Evolutionary conservation across 2,113 vertebrate species (phyloP), one percentile per base, ranked within the genome.

Genomic region (Campylomormyrus numenius): DNA sequence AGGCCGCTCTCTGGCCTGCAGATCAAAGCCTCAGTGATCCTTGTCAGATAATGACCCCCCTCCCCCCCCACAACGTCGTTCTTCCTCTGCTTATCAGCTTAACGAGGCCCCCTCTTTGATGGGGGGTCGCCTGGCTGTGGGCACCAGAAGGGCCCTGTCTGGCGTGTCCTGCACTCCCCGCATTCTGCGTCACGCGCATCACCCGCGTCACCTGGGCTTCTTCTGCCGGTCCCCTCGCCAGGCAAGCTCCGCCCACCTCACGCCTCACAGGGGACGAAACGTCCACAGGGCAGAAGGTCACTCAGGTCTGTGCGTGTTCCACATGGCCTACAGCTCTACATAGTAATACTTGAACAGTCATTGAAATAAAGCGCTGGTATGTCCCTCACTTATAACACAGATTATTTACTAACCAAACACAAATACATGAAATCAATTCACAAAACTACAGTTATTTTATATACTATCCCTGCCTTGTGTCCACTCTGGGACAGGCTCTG

Each of bases 11-110:
- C 94, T 90, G 93, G 77, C 90, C 92, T 42, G 17, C 85, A 94
- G 93, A 96, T 96, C 96, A 96, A 96, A 96, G 96, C 92, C 91
- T 91, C 0, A 89, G 93, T 93, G 94, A 95, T 95, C 91, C 93
- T 95, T 95, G 96, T 96, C 96, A 94, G 93, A 92, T 94, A 93
- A 94, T 95, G 94, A 49, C 93, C 94, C 93, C 94, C 94, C 94
- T 58, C 92, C 53, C 92, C 92, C 94, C 91, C 89, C 92, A 93
- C 95, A 92, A 91, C 88, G 92, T 94, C 94, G 94, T 94, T 91
- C 94, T 95, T 95, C 94, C 95, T 95, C 91, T 95, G 93, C 94
- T 95, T 96, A 96, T 95, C 95, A 95, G 88, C 0, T 8, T 85
- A 92, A 94, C 93, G 88, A 84, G 87, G 48, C 46, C 42, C 90